A percentile compares a stretch with the other conserved stretches of the same genome.
Conservation (phyloP, 2,888 invertebrate species). For the Drosophila peninsularis region DNA sequence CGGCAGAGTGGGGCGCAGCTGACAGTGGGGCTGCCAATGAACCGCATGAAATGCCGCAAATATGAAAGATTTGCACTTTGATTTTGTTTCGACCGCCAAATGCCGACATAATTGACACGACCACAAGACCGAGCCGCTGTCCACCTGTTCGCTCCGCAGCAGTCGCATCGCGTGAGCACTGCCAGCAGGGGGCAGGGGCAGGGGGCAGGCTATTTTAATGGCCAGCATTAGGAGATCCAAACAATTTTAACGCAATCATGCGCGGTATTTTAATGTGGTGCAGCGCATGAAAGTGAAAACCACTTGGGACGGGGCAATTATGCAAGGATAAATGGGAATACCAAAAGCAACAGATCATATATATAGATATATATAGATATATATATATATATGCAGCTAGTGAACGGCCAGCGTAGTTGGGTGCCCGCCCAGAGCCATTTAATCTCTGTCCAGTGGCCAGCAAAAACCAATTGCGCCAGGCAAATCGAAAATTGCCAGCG, state of each 20-base stretch:
- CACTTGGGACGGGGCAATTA: constrained; percentile 55
- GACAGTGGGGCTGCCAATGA: constrained; percentile 56
- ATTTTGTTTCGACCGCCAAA: constrained; percentile 70
- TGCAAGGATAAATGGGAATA: constrained; percentile 55
- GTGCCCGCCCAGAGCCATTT: constrained; percentile 33
- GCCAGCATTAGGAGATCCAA: constrained; percentile 76
- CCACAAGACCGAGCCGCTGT: constrained; percentile 42
- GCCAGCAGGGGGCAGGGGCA: background rate
- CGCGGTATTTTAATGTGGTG: constrained; percentile 76
- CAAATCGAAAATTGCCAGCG: constrained; percentile 49
- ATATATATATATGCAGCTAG: background rate
- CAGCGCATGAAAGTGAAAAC: constrained; percentile 80
- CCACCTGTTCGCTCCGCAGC: constrained; percentile 18
- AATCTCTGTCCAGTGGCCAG: constrained; percentile 24
- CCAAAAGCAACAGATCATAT: background rate
- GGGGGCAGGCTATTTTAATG: constrained; percentile 64
- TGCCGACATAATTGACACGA: constrained; percentile 75
- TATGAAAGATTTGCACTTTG: constrained; percentile 79
- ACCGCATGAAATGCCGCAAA: constrained; percentile 63
- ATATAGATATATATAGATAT: background rate
- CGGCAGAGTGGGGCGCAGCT: background rate
- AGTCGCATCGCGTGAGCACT: constrained; percentile 4
- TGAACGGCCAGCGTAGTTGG: constrained; percentile 24
- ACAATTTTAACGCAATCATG: constrained; percentile 82
- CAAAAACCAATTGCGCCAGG: constrained; percentile 34